Base-by-base conservation (phyloP, 2,797 vertebrate genomes). In the Acipenser transmontanus region DNA sequence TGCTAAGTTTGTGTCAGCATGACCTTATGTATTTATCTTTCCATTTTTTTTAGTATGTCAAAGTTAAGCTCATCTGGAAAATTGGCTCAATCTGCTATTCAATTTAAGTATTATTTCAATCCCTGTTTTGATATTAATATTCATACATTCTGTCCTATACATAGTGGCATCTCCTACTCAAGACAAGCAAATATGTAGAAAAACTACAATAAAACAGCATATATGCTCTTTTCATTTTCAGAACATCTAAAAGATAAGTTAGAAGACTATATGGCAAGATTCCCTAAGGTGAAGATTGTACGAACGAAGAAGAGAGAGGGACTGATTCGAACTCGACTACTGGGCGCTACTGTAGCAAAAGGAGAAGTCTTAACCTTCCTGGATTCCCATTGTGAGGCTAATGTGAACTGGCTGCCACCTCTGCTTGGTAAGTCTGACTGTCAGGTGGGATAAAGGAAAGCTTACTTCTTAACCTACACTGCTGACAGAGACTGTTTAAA, bases 311-410 rank as follows among this genome's bases (percentile, higher is more conserved):
- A 92, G 70, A 85, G 93, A n/a, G 93, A 95, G 79, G 93, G 93
- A 56, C 88, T 95, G 57, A 95, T 95, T 73, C 90, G 93, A 14
- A 95, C 93, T 5, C 84, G 93, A 2, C 87, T 95, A 47, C 76
- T 95, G 52, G 93, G 93, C 69, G 93, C 93, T 1, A 90, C 91
- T 0, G 77, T 92, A 82, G 93, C 93, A 7, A 89, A 84, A 81
- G 93, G 93, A 73, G 89, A 94, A 74, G 91, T 94, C 64, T 77
- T 95, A 72, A 93, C 93, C 0, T 95, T 95, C 77, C 80, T 95
- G 72, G 93, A 95, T 71, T 95, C 93, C 17, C 93, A 95, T 75
- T 95, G 93, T 0, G 93, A 95, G 77, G 89, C 93, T 76, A 95
- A 95, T 47, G 81, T 94, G 74, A 95, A 94, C 74, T 95, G 93